These are phyloP conservation scores for Thelaira solivaga DNA, from an alignment of 2,888 invertebrate species.

Conservation along the genomic window DNA sequence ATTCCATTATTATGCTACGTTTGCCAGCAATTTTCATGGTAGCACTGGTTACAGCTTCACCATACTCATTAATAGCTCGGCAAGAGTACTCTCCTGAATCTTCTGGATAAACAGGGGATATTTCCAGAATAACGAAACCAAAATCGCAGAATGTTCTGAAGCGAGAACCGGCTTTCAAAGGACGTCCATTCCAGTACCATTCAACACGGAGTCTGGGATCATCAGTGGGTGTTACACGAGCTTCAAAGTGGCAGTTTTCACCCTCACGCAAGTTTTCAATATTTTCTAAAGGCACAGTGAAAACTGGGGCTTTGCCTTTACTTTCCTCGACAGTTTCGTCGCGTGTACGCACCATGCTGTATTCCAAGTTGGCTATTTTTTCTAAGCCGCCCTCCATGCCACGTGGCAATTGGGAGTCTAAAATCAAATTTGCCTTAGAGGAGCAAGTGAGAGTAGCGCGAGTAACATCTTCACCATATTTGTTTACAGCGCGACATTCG, in stretches of 20 bases:
- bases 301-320: constrained; percentile 91
- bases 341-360: constrained; percentile 87
- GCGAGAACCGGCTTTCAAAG: constrained; percentile 90
- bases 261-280: constrained; percentile 92
- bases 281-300: constrained; percentile 92
- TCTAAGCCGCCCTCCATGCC: constrained; percentile 97
- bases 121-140: constrained; percentile 97
- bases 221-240: constrained; percentile 90
- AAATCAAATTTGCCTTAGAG: constrained; percentile 91
- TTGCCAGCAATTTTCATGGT: constrained; percentile 94
- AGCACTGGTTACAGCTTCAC: constrained; percentile 93
- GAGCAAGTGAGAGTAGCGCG: constrained; percentile 90
- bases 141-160: constrained; percentile 99
- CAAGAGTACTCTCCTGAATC: constrained; percentile 96
- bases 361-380: constrained; percentile 94
- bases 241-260: constrained; percentile 94
- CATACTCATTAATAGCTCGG: constrained; percentile 91
- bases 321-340: constrained; percentile 86
- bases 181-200: constrained; percentile 97
- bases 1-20: constrained; percentile 92
- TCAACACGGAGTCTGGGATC: constrained; percentile 94
- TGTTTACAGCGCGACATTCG: constrained; percentile 94
- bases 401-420: constrained; percentile 94
- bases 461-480: constrained; percentile 91
- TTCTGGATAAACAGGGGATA: constrained; percentile 97